Evolutionary conservation across 2,113 vertebrate species (phyloP), one percentile per base, ranked within the genome.

Genomic region (Pterocles orientalis): DNA sequence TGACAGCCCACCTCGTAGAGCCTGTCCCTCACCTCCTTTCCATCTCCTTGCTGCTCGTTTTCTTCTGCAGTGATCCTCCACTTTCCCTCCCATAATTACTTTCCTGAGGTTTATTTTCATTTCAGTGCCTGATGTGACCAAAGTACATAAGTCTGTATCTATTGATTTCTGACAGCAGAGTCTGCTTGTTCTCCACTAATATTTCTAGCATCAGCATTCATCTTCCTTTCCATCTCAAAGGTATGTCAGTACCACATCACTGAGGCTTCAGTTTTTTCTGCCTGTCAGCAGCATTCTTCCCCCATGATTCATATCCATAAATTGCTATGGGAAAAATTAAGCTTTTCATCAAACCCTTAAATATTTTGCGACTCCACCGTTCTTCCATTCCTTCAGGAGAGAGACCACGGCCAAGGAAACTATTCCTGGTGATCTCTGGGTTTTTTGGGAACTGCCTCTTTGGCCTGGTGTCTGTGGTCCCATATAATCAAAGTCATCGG

Each of bases 131-230:
- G 84, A 91, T 95, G 94, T 87, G 91, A 95, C 84, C 89, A 34
- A 91, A 94, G 94, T 87, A 82, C 70, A 65, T 95, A 92, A 95
- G 93, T 94, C 93, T 92, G 81, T 90, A 65, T 57, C 45, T 96
- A 93, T 96, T 85, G 95, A 97, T 96, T 95, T 95, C 94, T 95
- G 95, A 95, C 96, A 95, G 93, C 81, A 82, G 18, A 92, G 70
- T 39, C 91, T 96, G 94, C 93, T 85, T 96, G 86, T 91, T 95
- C 91, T 69, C 91, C 78, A 85, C 84, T 95, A 95, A 92, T 95
- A 95, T 95, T 95, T 97, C 87, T 21, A 92, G 75, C 89, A 91
- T 94, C 94, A 96, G 94, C 96, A 91, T 95, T 96, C 78, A 57
- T 96, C 91, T 95, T 96, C 87, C 94, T 87, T 95, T 95, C 93